phyloP scores from a whole-genome alignment of 2,888 invertebrate species.

The Hydroisotoma schaefferi region DNA sequence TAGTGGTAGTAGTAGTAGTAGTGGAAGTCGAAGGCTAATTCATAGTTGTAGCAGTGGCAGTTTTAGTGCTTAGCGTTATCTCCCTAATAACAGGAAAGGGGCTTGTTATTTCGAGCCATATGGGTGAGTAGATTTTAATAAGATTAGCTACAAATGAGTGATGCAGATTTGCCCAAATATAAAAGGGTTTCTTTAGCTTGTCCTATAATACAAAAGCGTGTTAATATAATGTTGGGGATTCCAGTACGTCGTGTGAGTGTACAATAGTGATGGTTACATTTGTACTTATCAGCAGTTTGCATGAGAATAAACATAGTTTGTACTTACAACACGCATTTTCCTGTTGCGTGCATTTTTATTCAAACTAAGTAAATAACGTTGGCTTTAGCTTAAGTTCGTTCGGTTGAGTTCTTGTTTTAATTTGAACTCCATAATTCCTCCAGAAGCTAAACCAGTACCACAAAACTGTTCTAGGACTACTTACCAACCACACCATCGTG shows the following conservation, averaged over 20 bases:
- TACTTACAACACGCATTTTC: background rate
- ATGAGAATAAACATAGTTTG: background rate
- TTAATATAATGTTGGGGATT: background rate
- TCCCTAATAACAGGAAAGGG: conserved; percentile 1
- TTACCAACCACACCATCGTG: background rate
- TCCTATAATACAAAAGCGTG: too few species aligned
- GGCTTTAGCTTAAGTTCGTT: too few species aligned
- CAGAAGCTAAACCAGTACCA: too few species aligned
- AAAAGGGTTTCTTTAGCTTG: background rate
- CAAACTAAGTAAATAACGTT: too few species aligned
- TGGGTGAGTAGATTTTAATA: conserved; percentile 24
- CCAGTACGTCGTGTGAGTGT: background rate
- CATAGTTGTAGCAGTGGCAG: too few species aligned
- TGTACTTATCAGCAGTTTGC: conserved; percentile 4
- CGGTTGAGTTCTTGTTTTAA: too few species aligned
- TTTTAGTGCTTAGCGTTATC: too few species aligned
- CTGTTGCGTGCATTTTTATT: conserved; percentile 12
- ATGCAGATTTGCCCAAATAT: conserved; percentile 11
- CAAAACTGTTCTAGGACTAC: background rate
- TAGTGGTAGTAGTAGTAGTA: too few species aligned
- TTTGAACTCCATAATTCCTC: too few species aligned
- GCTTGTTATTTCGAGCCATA: conserved; percentile 10
- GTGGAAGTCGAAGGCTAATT: too few species aligned
- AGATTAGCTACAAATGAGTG: conserved; percentile 24
- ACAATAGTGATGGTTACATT: background rate